These are phyloP conservation scores for Orius insidiosus DNA, from an alignment of 1,140 invertebrate species.

Conservation along the genomic window DNA sequence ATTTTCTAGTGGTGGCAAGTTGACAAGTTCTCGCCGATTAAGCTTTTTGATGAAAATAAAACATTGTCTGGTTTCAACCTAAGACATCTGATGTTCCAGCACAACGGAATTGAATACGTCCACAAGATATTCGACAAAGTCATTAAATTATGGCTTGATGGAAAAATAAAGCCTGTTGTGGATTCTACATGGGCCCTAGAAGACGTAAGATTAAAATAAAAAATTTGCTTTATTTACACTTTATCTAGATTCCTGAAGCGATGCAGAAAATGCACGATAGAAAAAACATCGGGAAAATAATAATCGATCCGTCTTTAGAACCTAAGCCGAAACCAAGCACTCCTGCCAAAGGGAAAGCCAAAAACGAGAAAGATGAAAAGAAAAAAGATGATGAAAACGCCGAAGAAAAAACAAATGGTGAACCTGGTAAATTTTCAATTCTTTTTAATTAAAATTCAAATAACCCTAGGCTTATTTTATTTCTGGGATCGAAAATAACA, in stretches of 20 bases:
- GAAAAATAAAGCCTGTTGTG: constrained; percentile 60
- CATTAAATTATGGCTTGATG: constrained; percentile 54
- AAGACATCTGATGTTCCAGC: constrained; percentile 64
- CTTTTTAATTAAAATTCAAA: too few relatives aligned
- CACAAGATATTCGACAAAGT: constrained; percentile 49
- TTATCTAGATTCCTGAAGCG: constrained; percentile 54
- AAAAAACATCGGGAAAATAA: constrained; percentile 77
- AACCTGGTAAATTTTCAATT: neutral
- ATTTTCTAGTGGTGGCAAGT: constrained; percentile 71
- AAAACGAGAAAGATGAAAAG: constrained; percentile 33
- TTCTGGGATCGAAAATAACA: too few relatives aligned
- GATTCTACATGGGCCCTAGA: constrained; percentile 76
- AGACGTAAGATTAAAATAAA: constrained; percentile 40
- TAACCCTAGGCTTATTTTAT: too few relatives aligned
- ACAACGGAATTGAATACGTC: constrained; percentile 52
- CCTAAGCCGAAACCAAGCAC: constrained; percentile 60
- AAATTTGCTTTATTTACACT: neutral
- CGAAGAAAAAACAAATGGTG: constrained; percentile 11
- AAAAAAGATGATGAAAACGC: constrained; percentile 42
- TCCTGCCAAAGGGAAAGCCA: constrained; percentile 46
- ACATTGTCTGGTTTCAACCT: constrained; percentile 65
- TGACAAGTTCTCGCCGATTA: constrained; percentile 72
- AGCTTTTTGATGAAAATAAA: constrained; percentile 79
- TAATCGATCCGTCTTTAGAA: constrained; percentile 60
- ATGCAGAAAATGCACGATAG: constrained; percentile 87